A percentile compares a stretch with the other conserved stretches of the same genome.
These are phyloP conservation scores for Phallusia fumigata DNA, from an alignment of 23 tunicate genomes.

Conservation along the genomic window DNA sequence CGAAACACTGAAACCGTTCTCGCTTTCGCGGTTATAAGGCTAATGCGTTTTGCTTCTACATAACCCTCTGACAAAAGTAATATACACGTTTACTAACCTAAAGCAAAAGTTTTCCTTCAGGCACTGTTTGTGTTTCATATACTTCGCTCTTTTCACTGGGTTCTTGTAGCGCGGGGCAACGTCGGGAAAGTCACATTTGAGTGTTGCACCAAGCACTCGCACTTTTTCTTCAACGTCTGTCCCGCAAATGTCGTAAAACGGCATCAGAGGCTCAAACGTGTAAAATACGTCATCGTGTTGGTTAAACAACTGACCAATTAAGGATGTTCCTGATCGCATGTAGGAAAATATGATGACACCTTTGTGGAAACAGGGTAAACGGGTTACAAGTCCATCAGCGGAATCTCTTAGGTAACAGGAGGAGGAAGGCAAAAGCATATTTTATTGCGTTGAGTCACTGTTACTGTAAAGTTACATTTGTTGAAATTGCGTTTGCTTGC, in stretches of 20 bases:
- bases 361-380: background rate
- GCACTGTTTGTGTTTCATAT: background rate
- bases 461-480: too few species aligned
- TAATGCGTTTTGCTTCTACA: too few species aligned
- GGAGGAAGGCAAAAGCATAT: too few species aligned
- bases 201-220: background rate
- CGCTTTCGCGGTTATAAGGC: too few species aligned
- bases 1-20: too few species aligned
- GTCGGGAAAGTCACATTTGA: background rate
- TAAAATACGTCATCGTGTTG: background rate
- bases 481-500: too few species aligned
- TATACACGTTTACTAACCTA: background rate
- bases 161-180: background rate
- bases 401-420: too few species aligned
- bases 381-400: too few species aligned
- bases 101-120: conserved; percentile 1
- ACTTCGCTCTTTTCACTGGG: background rate
- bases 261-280: conserved; percentile 3
- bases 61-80: too few species aligned
- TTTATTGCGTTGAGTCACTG: too few species aligned
- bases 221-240: background rate
- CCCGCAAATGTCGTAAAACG: background rate
- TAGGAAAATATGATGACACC: conserved; percentile 7
- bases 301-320: background rate
- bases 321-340: background rate